phyloP scores from a whole-genome alignment of 1,140 invertebrate species.

The Ips nitidus region DNA sequence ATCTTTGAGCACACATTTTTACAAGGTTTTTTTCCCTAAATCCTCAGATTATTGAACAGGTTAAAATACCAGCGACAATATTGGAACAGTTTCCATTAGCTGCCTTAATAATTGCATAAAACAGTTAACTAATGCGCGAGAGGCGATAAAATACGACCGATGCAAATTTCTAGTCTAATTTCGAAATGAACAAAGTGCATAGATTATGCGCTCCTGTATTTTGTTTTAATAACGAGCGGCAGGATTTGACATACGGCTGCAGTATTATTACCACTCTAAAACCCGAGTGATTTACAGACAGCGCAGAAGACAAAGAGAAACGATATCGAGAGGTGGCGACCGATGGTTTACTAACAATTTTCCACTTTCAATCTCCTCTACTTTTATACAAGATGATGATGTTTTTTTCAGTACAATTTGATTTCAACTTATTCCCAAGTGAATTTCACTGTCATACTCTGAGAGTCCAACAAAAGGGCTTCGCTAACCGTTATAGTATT shows the following conservation, averaged over 20 bases:
- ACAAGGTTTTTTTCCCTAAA: too few relatives aligned
- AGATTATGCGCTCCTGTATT: conserved; percentile 30
- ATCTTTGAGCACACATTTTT: too few relatives aligned
- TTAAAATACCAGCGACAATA: neutral
- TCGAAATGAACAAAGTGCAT: conserved; percentile 29
- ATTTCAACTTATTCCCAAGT: too few relatives aligned
- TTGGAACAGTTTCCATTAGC: conserved; percentile 6
- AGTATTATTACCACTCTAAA: conserved; percentile 26
- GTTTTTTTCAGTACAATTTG: too few relatives aligned
- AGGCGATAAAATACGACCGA: conserved; percentile 17
- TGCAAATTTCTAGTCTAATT: conserved; percentile 20
- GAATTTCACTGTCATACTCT: too few relatives aligned
- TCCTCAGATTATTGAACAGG: neutral
- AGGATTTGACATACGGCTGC: conserved; percentile 25
- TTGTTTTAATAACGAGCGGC: conserved; percentile 28
- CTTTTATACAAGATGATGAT: too few relatives aligned
- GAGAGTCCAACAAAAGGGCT: too few relatives aligned
- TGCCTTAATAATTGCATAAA: conserved; percentile 12
- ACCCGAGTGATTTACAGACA: conserved; percentile 21
- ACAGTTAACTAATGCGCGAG: conserved; percentile 18
- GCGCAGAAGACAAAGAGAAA: neutral
- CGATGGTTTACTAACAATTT: neutral
- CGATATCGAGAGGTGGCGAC: conserved; percentile 1
- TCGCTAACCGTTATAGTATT: too few relatives aligned
- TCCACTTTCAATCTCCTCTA: too few relatives aligned